Evolutionary conservation across 2,797 vertebrate genomes (phyloP), one percentile per base, ranked within the genome.

Genomic region (Semotilus atromaculatus): DNA sequence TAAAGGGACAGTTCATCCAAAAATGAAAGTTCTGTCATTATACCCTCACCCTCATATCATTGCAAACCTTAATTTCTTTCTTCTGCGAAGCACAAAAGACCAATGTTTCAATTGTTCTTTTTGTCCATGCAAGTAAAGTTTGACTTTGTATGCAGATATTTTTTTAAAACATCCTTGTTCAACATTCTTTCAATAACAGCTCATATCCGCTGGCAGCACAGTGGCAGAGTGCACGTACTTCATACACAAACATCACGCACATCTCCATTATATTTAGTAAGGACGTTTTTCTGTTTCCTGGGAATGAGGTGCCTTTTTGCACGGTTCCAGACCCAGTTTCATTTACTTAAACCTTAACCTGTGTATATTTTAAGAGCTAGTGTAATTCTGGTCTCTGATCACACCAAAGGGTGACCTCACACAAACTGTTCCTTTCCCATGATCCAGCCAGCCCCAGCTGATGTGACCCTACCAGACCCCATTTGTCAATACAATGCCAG

Each of bases 381-480:
- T 26, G 10, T 58, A 51, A 80, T 83, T 62, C 70, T 81, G 48
- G n/a, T 81, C 48, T 81, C 62, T 48, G 45, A 43, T 53, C 14
- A 13, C 68, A 62, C 55, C 70, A 82, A 68, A 29, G 38, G 45
- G 58, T 80, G 60, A 81, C 48, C 60, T 81, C 79, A 62, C n/a
- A 66, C 79, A 81, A 70, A 45, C 71, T 23, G 36, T 58, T 68
- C 72, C 45, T 81, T 75, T 75, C 78, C 48, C 84, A 81, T 86
- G 84, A 70, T 79, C 79, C 60, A 66, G 31, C 34, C 16, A 0
- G 11, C 58, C 58, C 7, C 60, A 48, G 43, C 62, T 34, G 60
- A 79, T 64, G 60, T 21, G 19, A 31, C 31, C 43, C 43, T 26
- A 29, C 38, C 16, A 43, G n/a, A n/a, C 40, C 29, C 7, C 38